Conservation (phyloP, 2,113 vertebrate species). For the Phylloscopus trochiloides region DNA sequence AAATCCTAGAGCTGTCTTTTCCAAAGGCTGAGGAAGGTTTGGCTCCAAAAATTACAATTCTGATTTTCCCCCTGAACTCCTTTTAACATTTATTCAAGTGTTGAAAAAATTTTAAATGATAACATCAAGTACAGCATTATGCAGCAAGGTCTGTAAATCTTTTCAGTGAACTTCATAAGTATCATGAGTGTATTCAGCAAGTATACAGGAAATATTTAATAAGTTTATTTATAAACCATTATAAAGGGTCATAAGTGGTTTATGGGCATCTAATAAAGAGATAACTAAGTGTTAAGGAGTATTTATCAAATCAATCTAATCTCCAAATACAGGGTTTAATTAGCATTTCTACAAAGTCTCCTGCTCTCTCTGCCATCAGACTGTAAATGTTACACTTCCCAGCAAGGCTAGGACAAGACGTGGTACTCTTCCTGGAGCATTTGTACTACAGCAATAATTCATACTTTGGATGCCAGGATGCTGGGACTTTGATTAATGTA, state of each 20-base stretch:
- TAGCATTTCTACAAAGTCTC: conserved; percentile 16
- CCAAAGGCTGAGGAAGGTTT: background rate
- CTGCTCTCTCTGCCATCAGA: background rate
- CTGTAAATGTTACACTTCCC: background rate
- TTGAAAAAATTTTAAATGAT: background rate
- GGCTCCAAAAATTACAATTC: background rate
- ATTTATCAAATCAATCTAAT: conserved; percentile 17
- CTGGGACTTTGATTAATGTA: conserved; percentile 62
- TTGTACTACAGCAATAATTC: conserved; percentile 47
- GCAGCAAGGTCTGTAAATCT: background rate
- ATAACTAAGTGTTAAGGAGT: background rate
- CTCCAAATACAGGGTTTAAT: conserved; percentile 29
- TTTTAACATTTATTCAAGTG: background rate
- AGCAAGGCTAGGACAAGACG: background rate
- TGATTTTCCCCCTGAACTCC: background rate
- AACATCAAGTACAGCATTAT: background rate
- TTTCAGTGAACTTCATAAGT: background rate
- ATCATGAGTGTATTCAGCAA: background rate
- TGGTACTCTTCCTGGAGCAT: background rate
- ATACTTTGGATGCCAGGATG: conserved; percentile 4
- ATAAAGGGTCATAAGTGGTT: background rate
- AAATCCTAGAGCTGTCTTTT: conserved; percentile 5
- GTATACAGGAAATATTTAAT: background rate
- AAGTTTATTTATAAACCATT: conserved; percentile 2
- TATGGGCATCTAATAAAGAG: background rate